phyloP scores from a whole-genome alignment of 1,140 invertebrate species.

The Hycleus phaleratus region DNA sequence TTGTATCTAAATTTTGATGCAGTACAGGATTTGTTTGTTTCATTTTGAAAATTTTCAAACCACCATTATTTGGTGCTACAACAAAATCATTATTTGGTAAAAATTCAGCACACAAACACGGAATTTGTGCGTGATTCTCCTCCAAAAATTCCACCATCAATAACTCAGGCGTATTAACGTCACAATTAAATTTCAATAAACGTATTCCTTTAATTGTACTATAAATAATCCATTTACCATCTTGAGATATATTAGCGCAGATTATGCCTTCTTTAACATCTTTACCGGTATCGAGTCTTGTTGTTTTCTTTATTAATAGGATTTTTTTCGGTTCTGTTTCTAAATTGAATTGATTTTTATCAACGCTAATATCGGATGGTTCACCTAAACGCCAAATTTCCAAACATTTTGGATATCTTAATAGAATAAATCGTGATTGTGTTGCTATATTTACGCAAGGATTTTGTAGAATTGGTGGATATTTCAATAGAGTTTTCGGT shows the following conservation, averaged over 20 bases:
- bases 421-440: conserved; percentile 53
- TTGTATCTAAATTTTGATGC: conserved; percentile 21
- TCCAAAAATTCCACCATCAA: conserved; percentile 43
- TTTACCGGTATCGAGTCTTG: conserved; percentile 38
- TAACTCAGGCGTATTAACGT: conserved; percentile 38
- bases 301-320: conserved; percentile 45
- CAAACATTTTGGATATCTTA: conserved; percentile 59
- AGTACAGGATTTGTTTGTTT: conserved; percentile 18
- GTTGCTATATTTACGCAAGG: conserved; percentile 52
- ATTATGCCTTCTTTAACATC: conserved; percentile 55
- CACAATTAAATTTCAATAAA: conserved; percentile 56
- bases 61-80: conserved; percentile 24
- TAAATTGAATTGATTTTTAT: conserved; percentile 17
- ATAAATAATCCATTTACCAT: conserved; percentile 63
- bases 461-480: conserved; percentile 60
- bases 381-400: conserved; percentile 49
- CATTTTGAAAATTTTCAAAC: conserved; percentile 28
- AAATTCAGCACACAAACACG: conserved; percentile 36
- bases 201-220: conserved; percentile 58
- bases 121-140: conserved; percentile 28
- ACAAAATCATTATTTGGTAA: conserved; percentile 29
- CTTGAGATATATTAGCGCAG: conserved; percentile 58
- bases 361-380: neutral
- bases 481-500: conserved; percentile 58
- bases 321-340: conserved; percentile 55